Evolutionary conservation across 2,888 invertebrate genomes (phyloP).

Genomic region (Spilosoma lubricipeda): DNA sequence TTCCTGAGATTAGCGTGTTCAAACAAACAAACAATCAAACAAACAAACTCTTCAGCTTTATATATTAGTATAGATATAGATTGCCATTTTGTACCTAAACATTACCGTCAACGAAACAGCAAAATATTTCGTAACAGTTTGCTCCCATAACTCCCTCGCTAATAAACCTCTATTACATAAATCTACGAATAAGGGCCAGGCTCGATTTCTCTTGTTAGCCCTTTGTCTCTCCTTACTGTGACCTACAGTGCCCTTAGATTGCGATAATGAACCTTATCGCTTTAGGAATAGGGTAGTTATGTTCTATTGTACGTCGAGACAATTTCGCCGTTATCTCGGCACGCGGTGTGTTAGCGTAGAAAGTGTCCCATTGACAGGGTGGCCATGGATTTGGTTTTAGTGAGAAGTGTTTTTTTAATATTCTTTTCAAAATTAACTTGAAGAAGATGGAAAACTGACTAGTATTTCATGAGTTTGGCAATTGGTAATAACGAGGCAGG

Average conservation of each 20-base stretch:
- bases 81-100: background rate
- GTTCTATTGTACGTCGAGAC: constrained; percentile 57
- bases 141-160: constrained; percentile 41
- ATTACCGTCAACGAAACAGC: constrained; percentile 5
- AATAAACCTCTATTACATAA: constrained; percentile 60
- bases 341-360: constrained; percentile 69
- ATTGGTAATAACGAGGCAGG: background rate
- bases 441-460: background rate
- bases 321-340: constrained; percentile 71
- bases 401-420: background rate
- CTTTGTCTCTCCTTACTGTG: constrained; percentile 58
- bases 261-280: constrained; percentile 60
- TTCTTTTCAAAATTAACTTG: background rate
- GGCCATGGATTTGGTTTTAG: constrained; percentile 38
- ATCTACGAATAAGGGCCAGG: constrained; percentile 66
- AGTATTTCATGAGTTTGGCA: background rate
- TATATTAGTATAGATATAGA: too few species aligned
- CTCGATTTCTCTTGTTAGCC: constrained; percentile 72
- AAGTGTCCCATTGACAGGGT: constrained; percentile 75
- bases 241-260: constrained; percentile 45
- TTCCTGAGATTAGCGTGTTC: too few species aligned
- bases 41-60: too few species aligned
- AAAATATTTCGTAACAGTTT: constrained; percentile 46
- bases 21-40: too few species aligned
- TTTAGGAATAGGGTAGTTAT: constrained; percentile 54